Percentiles rank a stretch among this genome's conserved stretches.
phyloP scores from a whole-genome alignment of 2,797 vertebrate species.

The Premnoplex brunnescens region DNA sequence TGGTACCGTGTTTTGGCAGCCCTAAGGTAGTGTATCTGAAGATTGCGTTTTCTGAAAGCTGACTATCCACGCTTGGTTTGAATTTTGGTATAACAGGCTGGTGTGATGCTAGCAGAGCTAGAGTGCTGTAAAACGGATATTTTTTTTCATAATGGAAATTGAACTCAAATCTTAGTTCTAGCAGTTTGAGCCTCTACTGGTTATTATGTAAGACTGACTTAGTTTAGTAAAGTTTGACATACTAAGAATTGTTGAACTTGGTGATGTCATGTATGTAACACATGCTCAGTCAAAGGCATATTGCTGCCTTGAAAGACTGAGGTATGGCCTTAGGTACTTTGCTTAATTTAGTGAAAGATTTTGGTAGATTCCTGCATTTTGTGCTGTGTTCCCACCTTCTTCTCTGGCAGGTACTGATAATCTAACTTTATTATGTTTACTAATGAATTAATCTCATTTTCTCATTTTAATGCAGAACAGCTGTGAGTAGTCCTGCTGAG shows the following conservation, averaged over 20 bases:
- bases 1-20: rapidly evolving
- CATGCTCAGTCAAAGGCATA: neutral
- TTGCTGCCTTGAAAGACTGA: neutral
- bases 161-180: neutral
- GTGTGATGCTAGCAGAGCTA: neutral
- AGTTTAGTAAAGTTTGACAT: neutral
- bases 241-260: neutral
- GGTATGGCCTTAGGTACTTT: neutral
- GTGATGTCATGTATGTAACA: neutral
- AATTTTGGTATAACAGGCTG: neutral
- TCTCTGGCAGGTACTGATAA: neutral
- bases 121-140: neutral
- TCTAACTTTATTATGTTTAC: slow-evolving; percentile 12
- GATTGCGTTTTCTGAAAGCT: neutral
- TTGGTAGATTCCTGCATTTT: neutral
- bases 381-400: neutral
- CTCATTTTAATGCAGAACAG: slow-evolving; percentile 63
- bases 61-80: neutral
- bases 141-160: neutral
- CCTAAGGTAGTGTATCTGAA: neutral
- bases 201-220: neutral
- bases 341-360: neutral
- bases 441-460: slow-evolving; percentile 21
- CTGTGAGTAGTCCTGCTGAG: slow-evolving; percentile 52
- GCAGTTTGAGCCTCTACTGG: neutral